Base-by-base conservation (phyloP, 2,113 vertebrate species). In the Phocoena phocoena region DNA sequence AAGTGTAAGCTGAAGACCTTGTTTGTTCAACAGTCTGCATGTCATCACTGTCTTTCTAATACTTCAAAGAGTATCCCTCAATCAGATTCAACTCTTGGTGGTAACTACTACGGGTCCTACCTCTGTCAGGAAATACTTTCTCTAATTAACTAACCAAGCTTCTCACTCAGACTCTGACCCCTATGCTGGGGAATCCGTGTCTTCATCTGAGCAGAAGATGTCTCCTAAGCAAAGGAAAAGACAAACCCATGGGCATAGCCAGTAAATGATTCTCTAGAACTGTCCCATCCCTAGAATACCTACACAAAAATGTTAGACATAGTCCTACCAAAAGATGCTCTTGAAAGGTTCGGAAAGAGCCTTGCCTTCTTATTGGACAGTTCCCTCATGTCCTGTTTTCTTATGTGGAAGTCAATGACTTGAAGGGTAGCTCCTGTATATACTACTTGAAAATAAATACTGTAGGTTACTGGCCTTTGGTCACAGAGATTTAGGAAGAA, bases 91-190 rank as follows among this genome's bases (percentile, higher is more conserved):
- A 7, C 65, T 89, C 55, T 28, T 74, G 6, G 36, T 41, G 21
- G 50, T 65, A 90, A 73, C 58, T 20, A 73, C 58, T 20, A 36
- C 58, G 31, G 50, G 25, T 63, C 58, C 91, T 82, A 38, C 80
- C 74, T 92, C 76, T 82, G 41, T 60, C 31, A 65, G 60, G 36
- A 94, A 82, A 50, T 70, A 55, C 84, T 93, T 96, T 73, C 79
- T 96, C 71, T 95, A 74, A 91, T 55, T 67, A 65, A 36, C 13
- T 67, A 36, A 65, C 67, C 82, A 71, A 9, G 1, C 20, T 74
- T 86, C 63, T 88, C 6, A 71, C 44, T 86, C 9, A 47, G 68
- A 28, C 36, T 90, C 53, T 88, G 67, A 28, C 53, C 47, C 89
- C 60, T 28, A 10, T 60, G 21, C 88, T 88, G 60, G 47, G 73